Evolutionary conservation across 2,113 vertebrate species (phyloP), one percentile per base, ranked within the genome.

Genomic region (Prionailurus bengalensis): DNA sequence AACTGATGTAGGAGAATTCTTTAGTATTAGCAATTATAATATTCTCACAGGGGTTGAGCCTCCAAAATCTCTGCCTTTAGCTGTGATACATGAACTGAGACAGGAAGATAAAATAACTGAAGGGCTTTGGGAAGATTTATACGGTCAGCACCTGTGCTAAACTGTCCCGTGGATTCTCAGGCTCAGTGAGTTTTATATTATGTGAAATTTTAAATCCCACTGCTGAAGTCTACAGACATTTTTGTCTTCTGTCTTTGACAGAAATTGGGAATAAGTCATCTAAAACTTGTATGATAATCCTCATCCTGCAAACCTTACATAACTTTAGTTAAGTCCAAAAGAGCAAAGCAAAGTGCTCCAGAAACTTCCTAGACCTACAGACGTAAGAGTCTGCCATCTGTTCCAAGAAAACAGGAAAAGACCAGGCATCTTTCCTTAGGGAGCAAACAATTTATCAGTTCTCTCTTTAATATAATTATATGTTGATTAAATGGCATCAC

Each of bases 201-300:
- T 51, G 45, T 82, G 71, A 96, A 93, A 96, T 85, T 83, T 95
- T 81, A 97, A 98, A 95, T 96, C 90, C 78, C 71, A 76, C 51
- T 86, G 55, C 63, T 93, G 11, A 96, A 94, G 74, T 73, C 92
- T 78, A 91, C 36, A 89, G 76, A 92, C 21, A 93, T 16, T 86
- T 89, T 74, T 66, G 68, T 48, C 86, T 95, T 89, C 36, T 66
- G 14, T 73, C 91, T 78, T 95, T 58, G 61, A 70, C 48, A 86
- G 55, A 85, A 89, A 95, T 73, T 82, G 58, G 45, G 15, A 86
- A 71, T 65, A 95, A 95, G 66, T 86, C 65, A 89, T 83, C 36
- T 39, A 89, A 95, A 94, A 82, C 58, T 65, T 82, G 11, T 16
- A 71, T 66, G 21, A 70, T 76, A 93, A 93, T 76, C 42, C 33